Percentiles rank a stretch among this genome's conserved stretches.
Conservation (phyloP, 2,888 invertebrate genomes). For the Apodemia mormo region DNA sequence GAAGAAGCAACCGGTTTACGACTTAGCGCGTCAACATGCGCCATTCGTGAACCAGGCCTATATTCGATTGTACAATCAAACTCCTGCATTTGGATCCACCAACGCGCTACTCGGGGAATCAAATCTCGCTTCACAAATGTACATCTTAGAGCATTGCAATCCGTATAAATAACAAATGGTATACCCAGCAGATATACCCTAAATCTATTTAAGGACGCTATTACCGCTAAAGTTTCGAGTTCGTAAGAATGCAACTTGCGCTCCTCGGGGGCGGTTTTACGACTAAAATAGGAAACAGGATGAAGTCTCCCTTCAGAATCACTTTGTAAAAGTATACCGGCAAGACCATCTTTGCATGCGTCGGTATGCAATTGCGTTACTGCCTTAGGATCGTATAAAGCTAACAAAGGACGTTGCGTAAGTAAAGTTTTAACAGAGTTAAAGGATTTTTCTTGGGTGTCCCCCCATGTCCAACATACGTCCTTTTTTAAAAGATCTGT, state of each 20-base stretch:
- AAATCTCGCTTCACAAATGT: constrained; percentile 25
- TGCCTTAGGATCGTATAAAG: constrained; percentile 41
- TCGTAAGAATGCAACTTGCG: background rate
- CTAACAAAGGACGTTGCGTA: constrained; percentile 37
- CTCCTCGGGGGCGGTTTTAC: background rate
- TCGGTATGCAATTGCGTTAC: constrained; percentile 36
- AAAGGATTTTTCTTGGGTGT: constrained; percentile 30
- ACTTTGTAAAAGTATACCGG: constrained; percentile 24
- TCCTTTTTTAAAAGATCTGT: constrained; percentile 29
- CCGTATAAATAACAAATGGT: constrained; percentile 33
- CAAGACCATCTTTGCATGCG: constrained; percentile 28
- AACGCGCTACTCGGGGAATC: background rate
- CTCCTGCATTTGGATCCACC: constrained; percentile 1
- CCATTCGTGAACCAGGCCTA: background rate
- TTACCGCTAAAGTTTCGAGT: background rate
- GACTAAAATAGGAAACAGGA: constrained; percentile 5
- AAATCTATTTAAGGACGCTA: constrained; percentile 32
- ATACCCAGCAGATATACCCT: constrained; percentile 35
- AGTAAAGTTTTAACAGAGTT: constrained; percentile 29
- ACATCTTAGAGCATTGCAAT: constrained; percentile 35
- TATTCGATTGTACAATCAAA: constrained; percentile 8
- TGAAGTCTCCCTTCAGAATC: background rate
- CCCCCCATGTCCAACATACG: constrained; percentile 30
- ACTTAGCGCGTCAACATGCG: background rate
- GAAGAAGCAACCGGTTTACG: background rate